Percentiles rank a stretch among this genome's conserved stretches.
phyloP scores from a whole-genome alignment of 2,888 invertebrate species.

The Argyra leucocephala region DNA sequence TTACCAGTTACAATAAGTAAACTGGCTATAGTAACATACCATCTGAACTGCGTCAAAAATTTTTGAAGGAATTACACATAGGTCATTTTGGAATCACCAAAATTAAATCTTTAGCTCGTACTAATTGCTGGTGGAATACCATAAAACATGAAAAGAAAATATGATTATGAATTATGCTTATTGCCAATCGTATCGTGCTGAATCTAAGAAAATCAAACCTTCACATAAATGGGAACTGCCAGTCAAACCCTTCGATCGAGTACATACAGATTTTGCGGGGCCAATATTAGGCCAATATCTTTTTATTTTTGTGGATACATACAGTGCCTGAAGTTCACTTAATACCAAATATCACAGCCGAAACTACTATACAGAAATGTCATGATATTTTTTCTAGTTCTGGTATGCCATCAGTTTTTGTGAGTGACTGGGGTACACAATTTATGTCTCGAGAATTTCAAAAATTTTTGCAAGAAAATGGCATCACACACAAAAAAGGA shows the following conservation, averaged over 20 bases:
- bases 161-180: constrained; percentile 18
- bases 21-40: too few relatives aligned
- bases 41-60: too few relatives aligned
- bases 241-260: constrained; percentile 23
- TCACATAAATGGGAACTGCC: constrained; percentile 21
- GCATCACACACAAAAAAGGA: constrained; percentile 6
- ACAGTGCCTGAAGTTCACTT: constrained; percentile 34
- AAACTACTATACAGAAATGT: constrained; percentile 16
- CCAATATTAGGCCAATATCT: constrained; percentile 21
- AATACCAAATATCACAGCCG: constrained; percentile 20
- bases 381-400: constrained; percentile 14
- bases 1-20: too few relatives aligned
- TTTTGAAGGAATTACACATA: constrained; percentile 21
- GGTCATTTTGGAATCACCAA: constrained; percentile 21
- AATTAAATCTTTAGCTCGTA: constrained; percentile 23
- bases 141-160: constrained; percentile 25
- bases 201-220: constrained; percentile 16
- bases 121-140: constrained; percentile 25
- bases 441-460: constrained; percentile 13
- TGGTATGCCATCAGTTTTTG: constrained; percentile 11
- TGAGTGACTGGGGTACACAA: constrained; percentile 16
- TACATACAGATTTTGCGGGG: constrained; percentile 19
- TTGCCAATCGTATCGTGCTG: constrained; percentile 13
- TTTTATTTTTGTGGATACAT: constrained; percentile 36
- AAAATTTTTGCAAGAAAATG: constrained; percentile 9